phyloP scores from a whole-genome alignment of 2,113 vertebrate species.

The Passerina amoena region DNA sequence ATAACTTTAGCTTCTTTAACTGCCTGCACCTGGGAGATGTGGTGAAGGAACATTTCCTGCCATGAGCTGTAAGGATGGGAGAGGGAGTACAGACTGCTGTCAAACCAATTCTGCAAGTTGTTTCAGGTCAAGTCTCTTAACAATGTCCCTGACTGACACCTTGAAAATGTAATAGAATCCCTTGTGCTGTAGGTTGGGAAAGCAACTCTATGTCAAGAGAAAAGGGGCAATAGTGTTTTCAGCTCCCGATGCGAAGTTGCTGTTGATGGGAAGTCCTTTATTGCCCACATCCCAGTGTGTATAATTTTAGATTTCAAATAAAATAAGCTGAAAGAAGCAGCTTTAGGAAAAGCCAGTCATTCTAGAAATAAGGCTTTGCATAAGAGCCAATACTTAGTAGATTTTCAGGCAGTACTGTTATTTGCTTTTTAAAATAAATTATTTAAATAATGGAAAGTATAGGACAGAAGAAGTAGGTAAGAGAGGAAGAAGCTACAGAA shows the following conservation, averaged over 20 bases:
- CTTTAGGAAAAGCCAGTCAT: not conserved
- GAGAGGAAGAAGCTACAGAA: not conserved
- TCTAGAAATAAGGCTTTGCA: not conserved
- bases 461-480: not conserved
- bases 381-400: not conserved
- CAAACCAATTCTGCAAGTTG: not conserved
- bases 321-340: not conserved
- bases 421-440: not conserved
- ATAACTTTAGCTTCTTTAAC: not conserved
- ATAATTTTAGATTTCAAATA: not conserved
- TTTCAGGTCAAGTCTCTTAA: not conserved
- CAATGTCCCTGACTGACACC: not conserved
- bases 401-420: not conserved
- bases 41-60: not conserved
- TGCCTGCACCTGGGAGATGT: not conserved
- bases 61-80: not conserved
- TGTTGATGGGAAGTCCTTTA: not conserved
- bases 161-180: not conserved
- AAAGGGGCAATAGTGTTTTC: not conserved
- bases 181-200: not conserved
- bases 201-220: not conserved
- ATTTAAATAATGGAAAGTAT: not conserved
- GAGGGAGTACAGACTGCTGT: not conserved
- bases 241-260: not conserved
- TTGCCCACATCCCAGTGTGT: not conserved